Evolutionary conservation across 2,888 invertebrate genomes (phyloP).

Genomic region (Saturnia japonica): DNA sequence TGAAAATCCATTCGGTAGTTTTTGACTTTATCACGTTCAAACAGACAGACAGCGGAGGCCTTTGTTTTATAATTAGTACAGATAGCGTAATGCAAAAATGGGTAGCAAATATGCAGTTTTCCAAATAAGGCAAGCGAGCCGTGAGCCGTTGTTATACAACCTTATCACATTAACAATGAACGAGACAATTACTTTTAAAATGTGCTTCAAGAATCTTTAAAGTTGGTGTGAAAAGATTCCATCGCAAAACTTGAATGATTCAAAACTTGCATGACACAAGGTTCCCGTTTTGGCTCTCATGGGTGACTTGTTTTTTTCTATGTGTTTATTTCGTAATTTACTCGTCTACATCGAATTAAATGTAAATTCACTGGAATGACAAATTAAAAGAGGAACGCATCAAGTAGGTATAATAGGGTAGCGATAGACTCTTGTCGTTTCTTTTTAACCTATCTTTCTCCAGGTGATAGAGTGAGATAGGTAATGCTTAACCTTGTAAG

Average conservation of each 20-base stretch:
- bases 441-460: too few relatives aligned
- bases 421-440: too few relatives aligned
- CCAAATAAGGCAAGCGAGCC: not conserved
- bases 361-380: not conserved
- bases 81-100: not conserved
- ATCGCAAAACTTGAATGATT: not conserved
- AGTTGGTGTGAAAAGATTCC: constrained; percentile 10
- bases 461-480: too few relatives aligned
- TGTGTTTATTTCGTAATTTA: constrained; percentile 9
- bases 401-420: too few relatives aligned
- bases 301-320: constrained; percentile 1
- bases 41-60: too few relatives aligned
- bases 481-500: too few relatives aligned
- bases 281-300: constrained; percentile 5
- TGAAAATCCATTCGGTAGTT: too few relatives aligned
- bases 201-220: not conserved
- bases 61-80: too few relatives aligned
- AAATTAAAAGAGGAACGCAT: not conserved
- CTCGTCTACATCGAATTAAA: not conserved
- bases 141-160: not conserved
- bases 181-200: not conserved
- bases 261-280: constrained; percentile 1
- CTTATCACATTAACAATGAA: not conserved
- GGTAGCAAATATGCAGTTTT: not conserved
- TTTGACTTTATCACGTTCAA: too few relatives aligned